Evolutionary conservation across 2,888 invertebrate species (phyloP), one percentile per base, ranked within the genome.

Genomic region (Oegoconia quadripuncta): DNA sequence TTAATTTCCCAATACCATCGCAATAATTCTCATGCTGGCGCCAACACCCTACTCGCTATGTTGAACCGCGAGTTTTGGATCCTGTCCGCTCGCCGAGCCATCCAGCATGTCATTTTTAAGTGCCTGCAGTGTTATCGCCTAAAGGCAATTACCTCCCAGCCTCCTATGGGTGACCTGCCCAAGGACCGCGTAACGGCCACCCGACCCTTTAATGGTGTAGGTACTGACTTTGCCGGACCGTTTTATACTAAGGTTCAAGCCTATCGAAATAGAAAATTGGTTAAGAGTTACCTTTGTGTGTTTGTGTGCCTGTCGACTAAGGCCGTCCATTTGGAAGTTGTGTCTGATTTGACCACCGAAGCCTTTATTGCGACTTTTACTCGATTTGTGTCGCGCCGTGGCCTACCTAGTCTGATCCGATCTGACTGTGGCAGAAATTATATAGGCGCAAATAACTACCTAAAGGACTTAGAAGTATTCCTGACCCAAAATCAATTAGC

Each of bases 311-410:
- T n/a, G n/a, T n/a, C n/a, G n/a, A n/a, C n/a, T n/a, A n/a, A n/a
- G n/a, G n/a, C n/a, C n/a, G n/a, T n/a, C n/a, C n/a, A n/a, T n/a
- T n/a, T n/a, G n/a, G n/a, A n/a, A 31, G 9, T 40, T 4, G 42
- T 41, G 6, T 39, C 39, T 18, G 44, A 47, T 13, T 23, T 44
- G 11, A n/a, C n/a, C n/a, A n/a, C n/a, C n/a, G n/a, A n/a, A n/a
- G n/a, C n/a, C n/a, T n/a, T n/a, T n/a, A n/a, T n/a, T n/a, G n/a
- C n/a, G n/a, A n/a, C n/a, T n/a, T n/a, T n/a, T n/a, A n/a, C n/a
- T n/a, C n/a, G n/a, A n/a, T n/a, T n/a, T n/a, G n/a, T n/a, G n/a
- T n/a, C n/a, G n/a, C n/a, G n/a, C n/a, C n/a, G n/a, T n/a, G n/a
- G n/a, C n/a, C n/a, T n/a, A n/a, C n/a, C n/a, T n/a, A n/a, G n/a